These are phyloP conservation scores for Mastomys natalensis DNA, from an alignment of 2,113 vertebrate species.

Conservation along the genomic window DNA sequence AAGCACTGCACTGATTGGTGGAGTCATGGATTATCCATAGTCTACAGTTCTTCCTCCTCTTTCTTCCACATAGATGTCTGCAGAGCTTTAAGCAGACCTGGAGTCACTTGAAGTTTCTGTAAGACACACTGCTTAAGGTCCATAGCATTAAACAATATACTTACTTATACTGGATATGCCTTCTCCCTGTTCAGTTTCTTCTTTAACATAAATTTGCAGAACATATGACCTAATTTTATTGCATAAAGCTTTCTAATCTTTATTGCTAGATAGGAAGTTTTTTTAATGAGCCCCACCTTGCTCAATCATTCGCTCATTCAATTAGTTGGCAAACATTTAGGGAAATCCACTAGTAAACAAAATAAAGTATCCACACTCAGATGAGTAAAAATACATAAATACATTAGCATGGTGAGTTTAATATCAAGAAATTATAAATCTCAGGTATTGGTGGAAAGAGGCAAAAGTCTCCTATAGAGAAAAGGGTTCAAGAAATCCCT, in stretches of 20 bases:
- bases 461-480: neutral
- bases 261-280: neutral
- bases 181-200: neutral
- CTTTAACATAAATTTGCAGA: neutral
- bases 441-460: neutral
- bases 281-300: neutral
- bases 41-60: fast-evolving
- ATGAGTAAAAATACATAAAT: neutral
- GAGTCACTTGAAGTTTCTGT: neutral
- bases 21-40: neutral
- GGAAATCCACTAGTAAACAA: neutral
- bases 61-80: neutral
- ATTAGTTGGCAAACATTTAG: neutral
- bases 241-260: neutral
- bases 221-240: neutral
- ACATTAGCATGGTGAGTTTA: neutral
- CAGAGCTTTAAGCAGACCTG: neutral
- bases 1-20: neutral
- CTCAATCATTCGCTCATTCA: neutral
- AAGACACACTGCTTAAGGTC: neutral
- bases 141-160: neutral
- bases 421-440: neutral
- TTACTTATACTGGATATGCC: neutral
- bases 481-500: neutral
- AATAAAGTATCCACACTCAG: neutral